A percentile compares a stretch with the other conserved stretches of the same genome.
Conservation (phyloP, 2,888 invertebrate genomes). For the Lapara coniferarum region DNA sequence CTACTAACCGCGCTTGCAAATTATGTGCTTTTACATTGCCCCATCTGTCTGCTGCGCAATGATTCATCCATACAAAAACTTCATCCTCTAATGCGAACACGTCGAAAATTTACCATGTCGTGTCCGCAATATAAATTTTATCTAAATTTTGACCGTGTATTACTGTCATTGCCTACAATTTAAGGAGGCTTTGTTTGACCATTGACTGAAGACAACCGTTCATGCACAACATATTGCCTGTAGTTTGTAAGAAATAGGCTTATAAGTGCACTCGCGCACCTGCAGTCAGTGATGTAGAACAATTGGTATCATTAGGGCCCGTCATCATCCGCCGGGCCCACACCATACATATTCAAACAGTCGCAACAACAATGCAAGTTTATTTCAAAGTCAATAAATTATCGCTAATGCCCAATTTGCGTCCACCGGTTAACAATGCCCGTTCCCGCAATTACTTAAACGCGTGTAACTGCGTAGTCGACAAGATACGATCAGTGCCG, state of each 20-base stretch:
- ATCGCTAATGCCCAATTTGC: slow-evolving; percentile 83
- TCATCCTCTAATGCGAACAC: slow-evolving; percentile 24
- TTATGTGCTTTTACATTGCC: slow-evolving; percentile 47
- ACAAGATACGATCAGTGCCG: slow-evolving; percentile 76
- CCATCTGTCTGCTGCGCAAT: slow-evolving; percentile 36
- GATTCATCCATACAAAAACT: slow-evolving; percentile 32
- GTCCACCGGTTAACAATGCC: slow-evolving; percentile 80
- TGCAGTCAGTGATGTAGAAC: slow-evolving; percentile 78
- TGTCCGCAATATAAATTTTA: slow-evolving; percentile 1
- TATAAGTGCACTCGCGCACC: slow-evolving; percentile 51
- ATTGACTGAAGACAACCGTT: neutral
- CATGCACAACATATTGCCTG: neutral
- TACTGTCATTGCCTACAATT: neutral
- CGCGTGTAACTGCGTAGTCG: slow-evolving; percentile 75
- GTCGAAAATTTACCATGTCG: slow-evolving; percentile 7
- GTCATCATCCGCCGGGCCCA: slow-evolving; percentile 67
- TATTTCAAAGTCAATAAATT: slow-evolving; percentile 81
- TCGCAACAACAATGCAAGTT: slow-evolving; percentile 74
- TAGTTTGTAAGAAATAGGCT: neutral
- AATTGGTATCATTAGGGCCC: slow-evolving; percentile 79
- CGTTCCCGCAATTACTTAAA: slow-evolving; percentile 83
- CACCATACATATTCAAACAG: slow-evolving; percentile 79
- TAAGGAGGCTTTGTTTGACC: neutral
- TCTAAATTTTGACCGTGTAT: neutral
- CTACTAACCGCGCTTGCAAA: slow-evolving; percentile 48